Evolutionary conservation across 2,888 invertebrate genomes (phyloP), one percentile per base, ranked within the genome.

Genomic region (Sphaerolaimus hirsutus): DNA sequence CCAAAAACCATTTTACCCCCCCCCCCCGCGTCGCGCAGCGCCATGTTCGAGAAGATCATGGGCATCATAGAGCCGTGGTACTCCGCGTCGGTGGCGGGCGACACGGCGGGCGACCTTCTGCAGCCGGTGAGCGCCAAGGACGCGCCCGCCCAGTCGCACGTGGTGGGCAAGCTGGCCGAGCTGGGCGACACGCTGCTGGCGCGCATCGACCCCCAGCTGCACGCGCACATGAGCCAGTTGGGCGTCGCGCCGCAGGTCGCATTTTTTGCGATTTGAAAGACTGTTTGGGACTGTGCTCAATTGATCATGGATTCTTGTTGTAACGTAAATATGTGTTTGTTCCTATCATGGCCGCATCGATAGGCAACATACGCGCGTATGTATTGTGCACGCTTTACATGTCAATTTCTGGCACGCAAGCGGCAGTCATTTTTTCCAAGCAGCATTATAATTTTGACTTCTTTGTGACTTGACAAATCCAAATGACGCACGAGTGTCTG

Each of bases 221-320:
- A 66, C 53, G 69, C 69, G 49, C 78, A 79, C 67, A 67, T 82
- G 44, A 69, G 73, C 40, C 68, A 72, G 44, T 68, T 78, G 56
- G 78, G 79, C 57, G 79, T 82, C 56, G 76, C 79, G n/a, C 73
- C 81, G 59, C 79, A 81, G 56, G 71, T 81, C 35, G n/a, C n/a
- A n/a, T n/a, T n/a, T n/a, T n/a, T n/a, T n/a, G n/a, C n/a, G n/a
- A n/a, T n/a, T n/a, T n/a, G n/a, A n/a, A n/a, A n/a, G n/a, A n/a
- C n/a, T n/a, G n/a, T n/a, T n/a, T n/a, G n/a, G n/a, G n/a, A n/a
- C n/a, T n/a, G n/a, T n/a, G n/a, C n/a, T n/a, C n/a, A n/a, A n/a
- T n/a, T n/a, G n/a, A n/a, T n/a, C n/a, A n/a, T n/a, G n/a, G n/a
- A n/a, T n/a, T n/a, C n/a, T n/a, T n/a, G n/a, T n/a, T n/a, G n/a